These are phyloP conservation scores for Centropus unirufus DNA, from an alignment of 2,113 vertebrate genomes.

Conservation along the genomic window DNA sequence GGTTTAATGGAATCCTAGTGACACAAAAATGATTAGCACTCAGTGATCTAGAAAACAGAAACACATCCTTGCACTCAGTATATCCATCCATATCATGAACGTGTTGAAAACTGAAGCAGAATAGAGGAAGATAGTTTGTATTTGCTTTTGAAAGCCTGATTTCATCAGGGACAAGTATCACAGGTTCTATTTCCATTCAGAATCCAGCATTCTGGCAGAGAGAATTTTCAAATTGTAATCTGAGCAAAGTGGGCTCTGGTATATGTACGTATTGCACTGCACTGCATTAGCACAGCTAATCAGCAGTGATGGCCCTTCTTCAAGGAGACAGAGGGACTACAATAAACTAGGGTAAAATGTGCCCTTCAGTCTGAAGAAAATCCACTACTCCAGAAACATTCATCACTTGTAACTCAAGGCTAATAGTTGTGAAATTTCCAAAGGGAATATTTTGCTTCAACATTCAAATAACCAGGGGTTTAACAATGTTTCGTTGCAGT, in stretches of 20 bases:
- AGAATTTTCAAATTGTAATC: background rate
- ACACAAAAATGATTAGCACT: background rate
- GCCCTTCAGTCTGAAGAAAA: slow-evolving; percentile 33
- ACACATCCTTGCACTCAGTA: background rate
- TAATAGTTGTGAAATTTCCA: slow-evolving; percentile 58
- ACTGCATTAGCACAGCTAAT: background rate
- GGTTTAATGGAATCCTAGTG: background rate
- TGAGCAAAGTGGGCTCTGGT: background rate
- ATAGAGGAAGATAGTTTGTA: background rate
- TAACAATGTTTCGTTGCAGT: slow-evolving; percentile 6
- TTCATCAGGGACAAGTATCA: background rate
- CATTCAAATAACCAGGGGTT: slow-evolving; percentile 47
- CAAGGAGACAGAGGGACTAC: slow-evolving; percentile 19
- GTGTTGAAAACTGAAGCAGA: background rate
- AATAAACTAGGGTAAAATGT: slow-evolving; percentile 42
- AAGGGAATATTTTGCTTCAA: slow-evolving; percentile 60
- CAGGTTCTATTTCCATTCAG: background rate
- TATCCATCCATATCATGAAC: background rate
- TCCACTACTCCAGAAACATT: slow-evolving; percentile 36
- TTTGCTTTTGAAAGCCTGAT: background rate
- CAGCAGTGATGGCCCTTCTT: background rate
- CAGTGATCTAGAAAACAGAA: background rate
- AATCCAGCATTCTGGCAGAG: background rate
- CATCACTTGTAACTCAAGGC: slow-evolving; percentile 26
- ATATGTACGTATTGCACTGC: background rate